Conservation (phyloP, 2,888 invertebrate species). For the Prosopocoilus inquinatus region DNA sequence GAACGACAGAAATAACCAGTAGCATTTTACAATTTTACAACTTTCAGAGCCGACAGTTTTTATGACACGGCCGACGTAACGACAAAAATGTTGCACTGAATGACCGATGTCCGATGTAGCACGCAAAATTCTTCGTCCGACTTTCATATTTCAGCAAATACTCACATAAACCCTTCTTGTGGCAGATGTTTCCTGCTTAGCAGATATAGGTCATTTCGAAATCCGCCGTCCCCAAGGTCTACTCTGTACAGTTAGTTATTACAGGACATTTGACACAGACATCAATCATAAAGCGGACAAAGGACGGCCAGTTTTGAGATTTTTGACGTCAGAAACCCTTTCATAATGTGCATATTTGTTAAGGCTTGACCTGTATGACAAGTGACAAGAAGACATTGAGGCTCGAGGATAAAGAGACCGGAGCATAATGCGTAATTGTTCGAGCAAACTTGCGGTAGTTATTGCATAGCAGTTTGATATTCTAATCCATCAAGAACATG, state of each 20-base stretch:
- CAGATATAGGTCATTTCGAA: constrained; percentile 26
- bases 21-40: no score
- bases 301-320: constrained; percentile 40
- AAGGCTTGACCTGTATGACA: constrained; percentile 39
- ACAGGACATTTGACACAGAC: constrained; percentile 44
- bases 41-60: no score
- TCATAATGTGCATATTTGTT: constrained; percentile 47
- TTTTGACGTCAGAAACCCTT: constrained; percentile 44
- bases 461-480: constrained; percentile 11
- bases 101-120: no score
- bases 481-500: constrained; percentile 12
- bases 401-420: background rate
- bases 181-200: constrained; percentile 29
- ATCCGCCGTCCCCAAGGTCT: background rate
- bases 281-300: constrained; percentile 47
- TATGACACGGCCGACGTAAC: no score
- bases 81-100: no score
- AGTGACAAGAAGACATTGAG: constrained; percentile 41
- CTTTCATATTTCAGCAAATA: no score
- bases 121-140: no score
- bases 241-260: constrained; percentile 22
- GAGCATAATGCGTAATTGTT: constrained; percentile 3
- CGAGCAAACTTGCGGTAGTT: constrained; percentile 8
- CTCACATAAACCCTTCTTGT: no score
- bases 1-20: no score